Conservation (phyloP, 2,113 vertebrate species). For the Danionella cerebrum region DNA sequence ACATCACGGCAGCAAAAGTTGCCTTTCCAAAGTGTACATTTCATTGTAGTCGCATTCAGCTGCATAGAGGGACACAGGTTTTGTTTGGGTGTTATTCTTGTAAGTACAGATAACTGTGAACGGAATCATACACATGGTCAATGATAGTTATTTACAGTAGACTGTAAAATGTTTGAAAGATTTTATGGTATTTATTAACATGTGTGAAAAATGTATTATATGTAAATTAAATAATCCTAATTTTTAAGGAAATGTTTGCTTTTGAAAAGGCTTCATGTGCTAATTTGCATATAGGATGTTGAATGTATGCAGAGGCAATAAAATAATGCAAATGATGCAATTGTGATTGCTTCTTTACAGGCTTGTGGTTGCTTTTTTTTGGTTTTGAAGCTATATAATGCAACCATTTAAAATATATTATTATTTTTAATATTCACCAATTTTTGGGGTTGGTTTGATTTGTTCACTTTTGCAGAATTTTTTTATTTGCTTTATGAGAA, state of each 20-base stretch:
- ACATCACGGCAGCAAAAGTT: slow-evolving; percentile 32
- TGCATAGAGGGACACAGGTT: slow-evolving; percentile 38
- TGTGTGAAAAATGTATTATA: slow-evolving; percentile 71
- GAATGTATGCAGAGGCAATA: slow-evolving; percentile 69
- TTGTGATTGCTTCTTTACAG: neutral
- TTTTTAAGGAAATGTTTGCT: slow-evolving; percentile 64
- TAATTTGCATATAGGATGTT: slow-evolving; percentile 58
- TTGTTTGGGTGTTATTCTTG: neutral
- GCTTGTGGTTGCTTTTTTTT: neutral
- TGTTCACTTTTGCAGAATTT: no score
- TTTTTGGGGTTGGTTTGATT: no score
- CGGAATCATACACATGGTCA: slow-evolving; percentile 46
- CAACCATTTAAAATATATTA: no score
- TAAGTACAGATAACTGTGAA: slow-evolving; percentile 52
- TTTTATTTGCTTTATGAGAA: no score
- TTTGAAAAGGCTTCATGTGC: slow-evolving; percentile 65
- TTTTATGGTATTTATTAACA: slow-evolving; percentile 76
- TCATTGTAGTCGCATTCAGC: slow-evolving; percentile 41
- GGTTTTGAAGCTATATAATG: no score
- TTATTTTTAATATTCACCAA: no score
- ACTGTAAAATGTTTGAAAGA: slow-evolving; percentile 58
- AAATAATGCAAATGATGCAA: slow-evolving; percentile 62
- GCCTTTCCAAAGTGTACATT: slow-evolving; percentile 40
- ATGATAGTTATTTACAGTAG: slow-evolving; percentile 54
- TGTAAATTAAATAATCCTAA: slow-evolving; percentile 72